phyloP scores from a whole-genome alignment of 2,113 vertebrate species.

The Pleuronectes platessa region DNA sequence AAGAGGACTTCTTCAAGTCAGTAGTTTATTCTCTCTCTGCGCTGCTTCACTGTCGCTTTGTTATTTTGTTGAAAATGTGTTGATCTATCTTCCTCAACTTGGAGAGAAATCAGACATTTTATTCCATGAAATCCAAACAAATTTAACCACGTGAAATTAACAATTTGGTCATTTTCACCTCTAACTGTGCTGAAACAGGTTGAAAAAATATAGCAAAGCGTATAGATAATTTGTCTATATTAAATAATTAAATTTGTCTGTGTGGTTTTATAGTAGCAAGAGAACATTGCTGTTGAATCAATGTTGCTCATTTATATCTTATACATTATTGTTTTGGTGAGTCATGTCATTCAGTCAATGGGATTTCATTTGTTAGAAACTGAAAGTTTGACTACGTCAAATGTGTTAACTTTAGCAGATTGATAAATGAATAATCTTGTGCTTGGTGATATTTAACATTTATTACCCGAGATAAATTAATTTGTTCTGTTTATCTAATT shows the following conservation, averaged over 20 bases:
- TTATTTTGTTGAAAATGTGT: too few species aligned
- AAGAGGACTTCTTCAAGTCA: conserved; percentile 99
- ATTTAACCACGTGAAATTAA: too few species aligned
- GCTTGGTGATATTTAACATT: background rate
- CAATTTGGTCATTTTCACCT: too few species aligned
- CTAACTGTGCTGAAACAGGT: background rate
- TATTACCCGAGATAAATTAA: background rate
- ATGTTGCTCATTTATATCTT: background rate
- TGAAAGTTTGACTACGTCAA: background rate
- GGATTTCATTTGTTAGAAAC: background rate
- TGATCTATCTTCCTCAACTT: too few species aligned
- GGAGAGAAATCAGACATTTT: background rate
- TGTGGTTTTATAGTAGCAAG: too few species aligned
- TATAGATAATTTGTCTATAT: background rate
- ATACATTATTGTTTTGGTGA: background rate
- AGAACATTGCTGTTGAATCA: too few species aligned
- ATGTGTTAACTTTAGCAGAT: background rate
- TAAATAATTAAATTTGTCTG: too few species aligned
- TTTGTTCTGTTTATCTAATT: background rate
- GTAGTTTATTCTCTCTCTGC: conserved; percentile 57
- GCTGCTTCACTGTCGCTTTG: background rate
- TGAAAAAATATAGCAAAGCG: background rate
- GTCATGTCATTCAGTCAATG: background rate
- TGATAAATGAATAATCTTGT: background rate
- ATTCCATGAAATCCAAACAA: background rate